These are phyloP conservation scores for Rhinopomastus cyanomelas DNA, from an alignment of 2,113 vertebrate genomes.

Conservation along the genomic window DNA sequence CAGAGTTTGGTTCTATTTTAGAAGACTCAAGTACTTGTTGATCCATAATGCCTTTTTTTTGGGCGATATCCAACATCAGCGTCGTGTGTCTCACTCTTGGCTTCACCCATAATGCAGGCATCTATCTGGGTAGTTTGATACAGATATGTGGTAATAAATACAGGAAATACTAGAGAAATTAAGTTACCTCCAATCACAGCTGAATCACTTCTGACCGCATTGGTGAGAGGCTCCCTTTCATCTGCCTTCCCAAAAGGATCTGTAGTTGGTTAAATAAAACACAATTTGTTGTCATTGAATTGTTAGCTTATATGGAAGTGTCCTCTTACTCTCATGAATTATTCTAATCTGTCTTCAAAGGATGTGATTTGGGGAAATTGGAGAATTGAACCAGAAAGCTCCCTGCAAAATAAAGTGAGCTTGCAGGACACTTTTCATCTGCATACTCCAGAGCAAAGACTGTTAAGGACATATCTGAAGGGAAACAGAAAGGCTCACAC, in stretches of 20 bases:
- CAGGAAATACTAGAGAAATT: not conserved
- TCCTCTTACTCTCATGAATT: not conserved
- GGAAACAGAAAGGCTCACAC: not conserved
- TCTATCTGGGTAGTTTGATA: not conserved
- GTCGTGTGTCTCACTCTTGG: not conserved
- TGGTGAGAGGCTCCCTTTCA: slow-evolving; percentile 83
- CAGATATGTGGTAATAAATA: not conserved
- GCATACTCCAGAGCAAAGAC: not conserved
- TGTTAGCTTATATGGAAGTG: not conserved
- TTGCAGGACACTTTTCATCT: not conserved
- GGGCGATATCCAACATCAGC: not conserved
- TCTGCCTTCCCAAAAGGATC: slow-evolving; percentile 87
- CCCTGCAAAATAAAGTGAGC: not conserved
- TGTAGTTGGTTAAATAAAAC: slow-evolving; percentile 62
- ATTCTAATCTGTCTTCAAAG: slow-evolving; percentile 19
- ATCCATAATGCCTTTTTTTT: not conserved
- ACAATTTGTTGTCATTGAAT: not conserved
- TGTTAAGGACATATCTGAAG: not conserved
- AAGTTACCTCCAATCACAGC: slow-evolving; percentile 84
- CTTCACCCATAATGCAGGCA: not conserved
- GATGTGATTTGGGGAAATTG: not conserved
- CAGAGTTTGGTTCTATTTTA: not conserved
- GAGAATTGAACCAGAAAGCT: not conserved
- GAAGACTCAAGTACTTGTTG: not conserved
- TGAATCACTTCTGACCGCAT: slow-evolving; percentile 84